Conservation (phyloP, 2,113 vertebrate species). For the Lynx canadensis region DNA sequence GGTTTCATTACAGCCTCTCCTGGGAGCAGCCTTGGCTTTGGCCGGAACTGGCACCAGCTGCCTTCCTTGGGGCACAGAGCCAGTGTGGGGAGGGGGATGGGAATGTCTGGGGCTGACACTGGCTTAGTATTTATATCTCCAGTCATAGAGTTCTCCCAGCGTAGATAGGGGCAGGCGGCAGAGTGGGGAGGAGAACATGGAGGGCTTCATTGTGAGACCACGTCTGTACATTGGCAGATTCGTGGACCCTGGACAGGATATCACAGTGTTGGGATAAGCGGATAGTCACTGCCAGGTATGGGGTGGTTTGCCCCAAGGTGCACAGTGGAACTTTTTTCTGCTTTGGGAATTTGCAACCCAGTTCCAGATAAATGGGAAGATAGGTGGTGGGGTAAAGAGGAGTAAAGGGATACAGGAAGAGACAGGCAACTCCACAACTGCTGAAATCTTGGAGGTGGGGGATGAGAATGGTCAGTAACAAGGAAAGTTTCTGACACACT, state of each 20-base stretch:
- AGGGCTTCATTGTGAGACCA: not conserved
- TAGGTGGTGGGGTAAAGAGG: not conserved
- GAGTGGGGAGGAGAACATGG: not conserved
- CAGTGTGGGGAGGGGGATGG: not conserved
- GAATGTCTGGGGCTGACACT: not conserved
- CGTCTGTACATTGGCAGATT: too few relatives aligned
- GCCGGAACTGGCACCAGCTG: not conserved
- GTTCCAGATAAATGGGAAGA: not conserved
- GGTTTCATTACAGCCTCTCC: conserved; percentile 36
- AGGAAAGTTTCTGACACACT: not conserved
- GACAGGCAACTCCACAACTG: not conserved
- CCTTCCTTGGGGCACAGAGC: conserved; percentile 29
- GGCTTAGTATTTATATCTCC: not conserved
- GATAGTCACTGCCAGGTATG: not conserved
- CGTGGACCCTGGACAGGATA: rapidly evolving
- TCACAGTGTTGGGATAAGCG: not conserved
- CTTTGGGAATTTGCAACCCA: not conserved
- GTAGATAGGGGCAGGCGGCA: not conserved
- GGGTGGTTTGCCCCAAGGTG: not conserved
- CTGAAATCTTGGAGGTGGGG: not conserved
- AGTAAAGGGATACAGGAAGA: not conserved
- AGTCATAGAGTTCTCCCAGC: not conserved
- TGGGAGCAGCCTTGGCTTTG: conserved; percentile 45
- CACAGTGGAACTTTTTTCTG: not conserved
- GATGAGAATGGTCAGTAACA: not conserved